Evolutionary conservation across 1,140 invertebrate genomes (phyloP).

Genomic region (Sarcophaga peregrina): DNA sequence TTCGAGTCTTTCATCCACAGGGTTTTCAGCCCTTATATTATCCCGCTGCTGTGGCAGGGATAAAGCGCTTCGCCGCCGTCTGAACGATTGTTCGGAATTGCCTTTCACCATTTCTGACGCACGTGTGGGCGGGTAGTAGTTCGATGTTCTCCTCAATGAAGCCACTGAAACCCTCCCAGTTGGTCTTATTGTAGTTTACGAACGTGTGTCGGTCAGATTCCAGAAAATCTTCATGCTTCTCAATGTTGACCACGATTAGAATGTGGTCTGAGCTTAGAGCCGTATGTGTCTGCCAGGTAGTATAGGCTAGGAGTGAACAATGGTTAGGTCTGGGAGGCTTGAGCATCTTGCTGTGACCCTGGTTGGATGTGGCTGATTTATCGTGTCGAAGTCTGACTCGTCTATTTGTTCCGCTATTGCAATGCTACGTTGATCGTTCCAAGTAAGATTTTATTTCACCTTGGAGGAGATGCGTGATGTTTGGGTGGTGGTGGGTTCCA

Average conservation of each 20-base stretch:
- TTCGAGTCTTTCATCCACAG: too few species aligned
- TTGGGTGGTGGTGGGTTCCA: background rate
- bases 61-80: too few species aligned
- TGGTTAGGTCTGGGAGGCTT: background rate
- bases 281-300: background rate
- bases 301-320: background rate
- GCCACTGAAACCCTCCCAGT: too few species aligned
- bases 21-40: too few species aligned
- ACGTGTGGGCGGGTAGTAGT: too few species aligned
- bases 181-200: too few species aligned
- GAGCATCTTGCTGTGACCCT: background rate
- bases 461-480: background rate
- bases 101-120: too few species aligned
- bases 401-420: background rate
- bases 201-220: too few species aligned
- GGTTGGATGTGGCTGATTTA: background rate
- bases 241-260: background rate
- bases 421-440: background rate
- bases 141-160: too few species aligned
- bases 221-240: background rate
- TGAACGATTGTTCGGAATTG: too few species aligned
- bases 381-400: background rate
- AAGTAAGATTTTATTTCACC: background rate
- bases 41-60: too few species aligned
- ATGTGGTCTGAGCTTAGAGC: background rate